Evolutionary conservation across 2,113 vertebrate species (phyloP), one percentile per base, ranked within the genome.

Genomic region (Callorhinus ursinus): DNA sequence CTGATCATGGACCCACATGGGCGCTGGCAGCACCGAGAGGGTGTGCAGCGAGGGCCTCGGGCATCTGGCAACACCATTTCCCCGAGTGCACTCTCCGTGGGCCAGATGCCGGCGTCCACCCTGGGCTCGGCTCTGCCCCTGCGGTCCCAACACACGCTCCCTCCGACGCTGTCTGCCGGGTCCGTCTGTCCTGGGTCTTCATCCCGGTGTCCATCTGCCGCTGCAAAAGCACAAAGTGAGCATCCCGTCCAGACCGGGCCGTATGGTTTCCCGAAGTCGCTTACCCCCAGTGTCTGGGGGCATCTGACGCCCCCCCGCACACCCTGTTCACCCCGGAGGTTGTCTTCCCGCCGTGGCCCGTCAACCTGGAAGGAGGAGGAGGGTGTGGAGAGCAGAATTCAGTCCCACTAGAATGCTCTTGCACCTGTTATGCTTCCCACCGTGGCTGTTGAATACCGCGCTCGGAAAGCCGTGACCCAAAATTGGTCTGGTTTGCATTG

Each of bases 271-370:
- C 19, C 18, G 0, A 9, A 2, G 12, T 4, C 19, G 19, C 19
- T 57, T 6, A 7, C 18, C 55, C 19, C 55, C 0, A 0, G 0
- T 7, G 2, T 39, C 4, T 0, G 0, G 67, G 16, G 11, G 2
- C 74, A 18, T 4, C 55, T 42, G 8, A 26, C 4, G 7, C 36
- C 14, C 26, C 31, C 19, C 53, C 11, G 51, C 36, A 0, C 74
- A 67, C 71, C 0, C 6, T 19, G 12, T 18, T 7, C 69, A 24
- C 26, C 24, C 28, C 2, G 15, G 8, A 1, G 15, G 33, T 15
- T 26, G 10, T 18, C 46, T 36, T 22, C 11, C 61, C 0, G 0
- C 61, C 19, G 1, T 67, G 83, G 42, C 0, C 1, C 65, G n/a
- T n/a, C 0, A 3, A 31, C 39, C 19, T 3, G 5, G 51, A 33